These are phyloP conservation scores for Incurvaria masculella DNA, from an alignment of 2,888 invertebrate species.

Conservation along the genomic window DNA sequence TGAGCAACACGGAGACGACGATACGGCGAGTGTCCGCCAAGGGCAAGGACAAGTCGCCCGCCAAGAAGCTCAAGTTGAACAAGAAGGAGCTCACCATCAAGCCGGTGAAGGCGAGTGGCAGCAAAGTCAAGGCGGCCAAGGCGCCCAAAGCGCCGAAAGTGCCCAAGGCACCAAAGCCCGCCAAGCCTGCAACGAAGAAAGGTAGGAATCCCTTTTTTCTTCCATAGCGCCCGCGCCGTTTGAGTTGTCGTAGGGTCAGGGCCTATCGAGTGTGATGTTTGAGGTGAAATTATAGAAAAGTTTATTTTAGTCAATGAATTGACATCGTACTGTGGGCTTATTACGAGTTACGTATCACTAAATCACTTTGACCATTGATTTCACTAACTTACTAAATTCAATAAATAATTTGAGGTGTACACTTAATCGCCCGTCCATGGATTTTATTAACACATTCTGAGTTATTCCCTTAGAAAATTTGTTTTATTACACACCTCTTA, in stretches of 20 bases:
- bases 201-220: not conserved
- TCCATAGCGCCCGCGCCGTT: not conserved
- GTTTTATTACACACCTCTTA: too few relatives aligned
- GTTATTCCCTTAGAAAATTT: too few relatives aligned
- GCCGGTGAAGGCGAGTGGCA: constrained; percentile 26
- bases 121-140: constrained; percentile 22
- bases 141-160: not conserved
- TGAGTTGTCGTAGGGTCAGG: not conserved
- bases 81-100: constrained; percentile 23
- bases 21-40: not conserved
- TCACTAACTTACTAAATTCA: too few relatives aligned
- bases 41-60: constrained; percentile 14
- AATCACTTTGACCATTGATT: too few relatives aligned
- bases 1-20: not conserved
- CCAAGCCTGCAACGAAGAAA: not conserved
- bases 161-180: not conserved
- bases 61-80: constrained; percentile 30
- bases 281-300: too few relatives aligned
- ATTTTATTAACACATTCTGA: too few relatives aligned
- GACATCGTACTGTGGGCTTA: too few relatives aligned
- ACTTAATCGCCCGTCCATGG: too few relatives aligned
- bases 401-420: too few relatives aligned
- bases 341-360: too few relatives aligned
- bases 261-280: too few relatives aligned
- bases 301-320: too few relatives aligned